Evolutionary conservation across 2,797 vertebrate species (phyloP), one percentile per base, ranked within the genome.

Genomic region (Tolypeutes matacus): DNA sequence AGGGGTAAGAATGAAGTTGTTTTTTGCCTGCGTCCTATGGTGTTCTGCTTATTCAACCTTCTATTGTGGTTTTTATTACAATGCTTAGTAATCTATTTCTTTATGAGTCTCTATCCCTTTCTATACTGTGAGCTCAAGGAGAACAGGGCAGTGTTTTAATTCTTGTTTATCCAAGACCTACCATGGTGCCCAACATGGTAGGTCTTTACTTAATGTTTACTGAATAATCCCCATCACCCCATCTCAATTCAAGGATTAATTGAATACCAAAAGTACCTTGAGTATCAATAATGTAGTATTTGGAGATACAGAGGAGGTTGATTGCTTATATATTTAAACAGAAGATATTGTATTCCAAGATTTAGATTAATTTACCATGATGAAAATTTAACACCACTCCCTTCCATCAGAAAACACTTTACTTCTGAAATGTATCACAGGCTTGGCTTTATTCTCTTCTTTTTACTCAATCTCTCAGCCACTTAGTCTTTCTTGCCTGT

Each of bases 41-140:
- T 69, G 6, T 84, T 91, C 56, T 86, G 72, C 49, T 64, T 93
- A 46, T 91, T 93, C 75, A 70, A 31, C 4, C 23, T 95, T 88
- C 73, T 85, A 14, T 70, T 86, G 39, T 83, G 67, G 29, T 65
- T 15, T 94, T 91, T 62, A 60, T 78, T 51, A 72, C 31, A 80
- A 23, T 20, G 29, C 11, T 77, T 73, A 81, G 2, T 77, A 64
- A 56, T 49, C 36, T 77, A 31, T 88, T 88, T 56, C 7, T 83
- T 89, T 67, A 78, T 7, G 7, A 60, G 39, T 75, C 62, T 70
- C 10, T 70, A 3, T 70, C 46, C 15, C 39, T 93, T 85, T 49
- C 78, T 73, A 65, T n/a, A 72, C 56, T 62, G 51, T 72, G 34
- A 88, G 34, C 34, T 53, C 29, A 77, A 89, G 42, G 64, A 80